A percentile compares a stretch with the other conserved stretches of the same genome.
phyloP scores from a whole-genome alignment of 1,140 invertebrate species.

The Goniozus legneri region DNA sequence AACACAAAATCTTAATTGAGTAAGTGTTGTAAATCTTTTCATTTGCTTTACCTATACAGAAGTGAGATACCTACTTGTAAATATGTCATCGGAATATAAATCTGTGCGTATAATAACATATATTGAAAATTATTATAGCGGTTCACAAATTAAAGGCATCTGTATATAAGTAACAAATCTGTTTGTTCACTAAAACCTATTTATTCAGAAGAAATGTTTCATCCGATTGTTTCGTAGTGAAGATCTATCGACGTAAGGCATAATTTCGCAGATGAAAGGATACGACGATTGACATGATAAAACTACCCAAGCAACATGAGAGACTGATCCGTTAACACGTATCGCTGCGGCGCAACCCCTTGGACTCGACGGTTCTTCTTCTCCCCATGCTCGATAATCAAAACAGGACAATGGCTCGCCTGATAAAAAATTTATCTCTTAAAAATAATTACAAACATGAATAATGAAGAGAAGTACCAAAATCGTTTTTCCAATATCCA shows the following conservation, averaged over 20 bases:
- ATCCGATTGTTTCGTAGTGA: too few species aligned
- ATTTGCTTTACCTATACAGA: too few species aligned
- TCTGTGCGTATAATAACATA: conserved; percentile 13
- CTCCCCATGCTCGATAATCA: conserved; percentile 63
- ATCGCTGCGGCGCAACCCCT: conserved; percentile 60
- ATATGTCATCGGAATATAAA: conserved; percentile 21
- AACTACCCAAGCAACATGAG: conserved; percentile 56
- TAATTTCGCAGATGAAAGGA: conserved; percentile 62
- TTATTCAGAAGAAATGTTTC: conserved; percentile 12
- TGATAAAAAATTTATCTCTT: conserved; percentile 16
- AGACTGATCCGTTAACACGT: conserved; percentile 1
- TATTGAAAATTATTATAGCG: too few species aligned
- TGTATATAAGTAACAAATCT: too few species aligned
- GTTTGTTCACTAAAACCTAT: too few species aligned
- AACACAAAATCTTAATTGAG: too few species aligned
- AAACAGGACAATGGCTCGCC: conserved; percentile 59
- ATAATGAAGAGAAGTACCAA: conserved; percentile 26
- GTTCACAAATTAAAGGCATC: too few species aligned
- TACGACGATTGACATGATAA: conserved; percentile 52
- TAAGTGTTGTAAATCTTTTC: too few species aligned
- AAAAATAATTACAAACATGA: background rate
- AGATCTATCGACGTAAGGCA: conserved; percentile 29
- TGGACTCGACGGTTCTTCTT: conserved; percentile 56
- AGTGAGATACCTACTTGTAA: conserved; percentile 37
- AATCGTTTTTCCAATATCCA: conserved; percentile 47